Percentiles rank a stretch among this genome's conserved stretches.
Evolutionary conservation across 2,888 invertebrate genomes (phyloP).

Genomic region (Phyllotreta striolata): DNA sequence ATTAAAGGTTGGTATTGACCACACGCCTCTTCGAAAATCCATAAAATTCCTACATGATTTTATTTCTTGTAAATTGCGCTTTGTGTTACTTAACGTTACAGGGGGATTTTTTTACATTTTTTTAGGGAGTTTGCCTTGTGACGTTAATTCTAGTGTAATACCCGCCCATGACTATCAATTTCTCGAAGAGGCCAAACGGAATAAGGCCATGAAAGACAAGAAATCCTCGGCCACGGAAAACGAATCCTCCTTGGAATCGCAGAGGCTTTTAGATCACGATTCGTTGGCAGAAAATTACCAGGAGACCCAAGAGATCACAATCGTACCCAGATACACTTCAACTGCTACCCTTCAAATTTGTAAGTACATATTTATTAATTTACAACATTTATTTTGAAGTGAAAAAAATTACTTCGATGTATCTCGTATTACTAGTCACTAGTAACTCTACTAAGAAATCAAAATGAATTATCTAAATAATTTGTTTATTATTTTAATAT

Average conservation of each 20-base stretch:
- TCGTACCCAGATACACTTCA: constrained; percentile 49
- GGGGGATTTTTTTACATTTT: constrained; percentile 22
- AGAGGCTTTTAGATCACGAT: constrained; percentile 55
- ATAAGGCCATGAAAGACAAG: constrained; percentile 48
- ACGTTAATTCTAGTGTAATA: constrained; percentile 56
- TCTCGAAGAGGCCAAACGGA: constrained; percentile 55
- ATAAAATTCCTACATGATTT: too few relatives aligned
- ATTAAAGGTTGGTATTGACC: too few relatives aligned
- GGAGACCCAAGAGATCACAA: constrained; percentile 42
- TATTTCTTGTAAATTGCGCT: too few relatives aligned
- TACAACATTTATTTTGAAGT: neutral
- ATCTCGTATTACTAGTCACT: too few relatives aligned
- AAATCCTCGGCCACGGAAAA: constrained; percentile 52
- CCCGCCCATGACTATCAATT: constrained; percentile 53
- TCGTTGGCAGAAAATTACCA: constrained; percentile 52
- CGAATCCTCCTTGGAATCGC: constrained; percentile 50
- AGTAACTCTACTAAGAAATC: too few relatives aligned
- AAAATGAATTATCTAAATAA: too few relatives aligned
- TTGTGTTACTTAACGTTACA: neutral
- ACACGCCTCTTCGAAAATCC: too few relatives aligned
- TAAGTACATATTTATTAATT: constrained; percentile 42
- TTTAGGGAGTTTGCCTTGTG: constrained; percentile 59
- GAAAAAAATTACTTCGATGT: neutral
- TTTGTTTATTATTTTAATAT: too few relatives aligned
- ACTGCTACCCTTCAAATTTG: constrained; percentile 53